phyloP scores from a whole-genome alignment of 2,113 vertebrate genomes.

The Aphyosemion australe region DNA sequence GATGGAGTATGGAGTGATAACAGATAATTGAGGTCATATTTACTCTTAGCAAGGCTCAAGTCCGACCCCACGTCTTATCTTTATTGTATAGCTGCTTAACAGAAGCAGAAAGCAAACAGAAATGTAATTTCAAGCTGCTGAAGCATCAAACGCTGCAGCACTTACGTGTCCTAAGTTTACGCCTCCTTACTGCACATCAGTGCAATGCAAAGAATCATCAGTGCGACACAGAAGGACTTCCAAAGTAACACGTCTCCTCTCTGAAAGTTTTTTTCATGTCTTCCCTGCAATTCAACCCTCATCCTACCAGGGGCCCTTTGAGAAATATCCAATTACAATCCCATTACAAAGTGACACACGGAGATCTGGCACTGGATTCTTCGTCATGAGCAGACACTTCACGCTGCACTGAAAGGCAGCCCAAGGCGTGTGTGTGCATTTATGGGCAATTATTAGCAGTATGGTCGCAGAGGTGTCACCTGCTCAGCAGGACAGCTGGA shows the following conservation, averaged over 20 bases:
- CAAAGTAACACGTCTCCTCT: background rate
- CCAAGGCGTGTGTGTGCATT: conserved; percentile 9
- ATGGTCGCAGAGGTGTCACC: conserved; percentile 8
- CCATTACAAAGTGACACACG: conserved; percentile 41
- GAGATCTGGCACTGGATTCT: conserved; percentile 22
- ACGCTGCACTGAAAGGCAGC: conserved; percentile 26
- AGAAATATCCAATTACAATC: conserved; percentile 47
- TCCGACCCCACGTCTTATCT: conserved; percentile 5
- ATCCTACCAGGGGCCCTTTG: conserved; percentile 5
- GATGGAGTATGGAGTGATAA: background rate
- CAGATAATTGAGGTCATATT: conserved; percentile 43
- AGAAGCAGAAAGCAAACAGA: conserved; percentile 7
- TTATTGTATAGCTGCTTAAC: background rate
- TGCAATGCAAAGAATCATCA: too few relatives aligned
- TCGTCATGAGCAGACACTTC: conserved; percentile 18
- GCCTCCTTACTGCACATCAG: too few relatives aligned
- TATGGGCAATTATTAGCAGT: conserved; percentile 7
- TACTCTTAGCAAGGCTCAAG: conserved; percentile 12
- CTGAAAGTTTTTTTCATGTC: too few relatives aligned
- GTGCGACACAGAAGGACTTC: too few relatives aligned
- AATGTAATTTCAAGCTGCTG: background rate
- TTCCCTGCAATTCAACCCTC: background rate
- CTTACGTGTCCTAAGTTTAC: background rate
- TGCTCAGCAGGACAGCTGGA: background rate
- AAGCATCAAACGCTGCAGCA: background rate